Evolutionary conservation across 2,888 invertebrate species (phyloP), one percentile per base, ranked within the genome.

Genomic region (Lepas anatifera): DNA sequence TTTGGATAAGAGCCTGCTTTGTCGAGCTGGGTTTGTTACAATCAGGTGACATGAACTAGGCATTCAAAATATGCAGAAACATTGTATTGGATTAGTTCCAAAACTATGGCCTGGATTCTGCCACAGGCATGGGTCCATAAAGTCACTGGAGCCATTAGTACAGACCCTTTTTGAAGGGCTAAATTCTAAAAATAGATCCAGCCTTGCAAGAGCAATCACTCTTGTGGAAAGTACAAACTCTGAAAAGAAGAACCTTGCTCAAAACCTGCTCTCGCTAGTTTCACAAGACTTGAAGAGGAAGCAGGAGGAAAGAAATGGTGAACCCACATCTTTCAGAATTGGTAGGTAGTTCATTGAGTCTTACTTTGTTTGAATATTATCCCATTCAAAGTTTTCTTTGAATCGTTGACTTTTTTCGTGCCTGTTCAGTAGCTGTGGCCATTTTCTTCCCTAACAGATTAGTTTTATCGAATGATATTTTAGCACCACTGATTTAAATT

Each of bases 171-270:
- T 73, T 25, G 43, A 72, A 22, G 74, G 74, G 22, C 70, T 74
- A n/a, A 66, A 52, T 46, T 46, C 67, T 10, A 70, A 71, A 13
- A 68, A 71, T n/a, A 72, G 74, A 67, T 71, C 73, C 43, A 70
- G 71, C 41, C 67, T 74, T n/a, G 74, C 74, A 16, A 71, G 71
- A 66, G 68, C 73, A 25, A 74, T 74, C 43, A 74, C 74, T 52
- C 71, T 74, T 13, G 73, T 74, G n/a, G 74, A 74, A 69, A 73
- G 73, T n/a, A 69, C 73, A 29, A 70, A 73, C 64, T 70, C 72
- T 11, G 46, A 70, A 32, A 73, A 73, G 70, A 73, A 71, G 69
- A 37, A 68, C 16, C 71, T 72, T 67, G 73, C 74, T 16, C 67
- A 69, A 41, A 70, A 72, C 22, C 67, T 74, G n/a, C 46, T 74